These are phyloP conservation scores for Pachypanchax playfairii DNA, from an alignment of 2,113 vertebrate species.

Conservation along the genomic window DNA sequence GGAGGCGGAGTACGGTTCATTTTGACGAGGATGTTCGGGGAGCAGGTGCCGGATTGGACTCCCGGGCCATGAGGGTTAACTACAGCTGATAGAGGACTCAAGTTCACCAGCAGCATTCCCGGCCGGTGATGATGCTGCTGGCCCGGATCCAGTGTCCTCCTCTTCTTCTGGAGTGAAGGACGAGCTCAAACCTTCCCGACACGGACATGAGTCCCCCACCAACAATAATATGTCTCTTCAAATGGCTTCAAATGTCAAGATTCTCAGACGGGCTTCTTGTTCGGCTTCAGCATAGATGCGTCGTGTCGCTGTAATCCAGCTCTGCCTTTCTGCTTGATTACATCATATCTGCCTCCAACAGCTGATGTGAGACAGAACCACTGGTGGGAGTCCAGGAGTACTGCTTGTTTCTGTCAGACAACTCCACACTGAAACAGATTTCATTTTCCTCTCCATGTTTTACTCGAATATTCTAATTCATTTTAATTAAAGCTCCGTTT, in stretches of 20 bases:
- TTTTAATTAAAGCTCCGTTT: background rate
- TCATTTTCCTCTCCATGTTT: background rate
- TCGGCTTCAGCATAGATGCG: background rate
- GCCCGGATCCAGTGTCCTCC: slow-evolving; percentile 33
- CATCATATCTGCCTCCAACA: slow-evolving; percentile 80
- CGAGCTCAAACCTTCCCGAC: slow-evolving; percentile 12
- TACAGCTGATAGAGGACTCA: slow-evolving; percentile 20
- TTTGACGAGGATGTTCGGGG: slow-evolving; percentile 37
- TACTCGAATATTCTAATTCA: background rate
- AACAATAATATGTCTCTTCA: background rate
- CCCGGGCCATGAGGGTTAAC: slow-evolving; percentile 33
- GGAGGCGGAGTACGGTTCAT: slow-evolving; percentile 44
- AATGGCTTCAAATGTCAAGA: background rate
- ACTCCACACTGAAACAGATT: background rate
- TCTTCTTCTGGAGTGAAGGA: slow-evolving; percentile 3
- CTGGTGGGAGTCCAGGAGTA: slow-evolving; percentile 35
- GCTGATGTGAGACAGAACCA: slow-evolving; percentile 42
- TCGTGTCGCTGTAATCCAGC: slow-evolving; percentile 8
- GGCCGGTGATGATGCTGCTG: slow-evolving; percentile 24
- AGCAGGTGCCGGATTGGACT: slow-evolving; percentile 22
- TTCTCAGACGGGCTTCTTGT: background rate
- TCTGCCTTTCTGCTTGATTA: slow-evolving; percentile 66
- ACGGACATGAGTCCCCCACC: slow-evolving; percentile 21
- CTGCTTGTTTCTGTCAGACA: background rate
- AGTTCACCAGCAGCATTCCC: slow-evolving; percentile 50